Conservation (phyloP, 2,113 vertebrate species). For the Pongo abelii region DNA sequence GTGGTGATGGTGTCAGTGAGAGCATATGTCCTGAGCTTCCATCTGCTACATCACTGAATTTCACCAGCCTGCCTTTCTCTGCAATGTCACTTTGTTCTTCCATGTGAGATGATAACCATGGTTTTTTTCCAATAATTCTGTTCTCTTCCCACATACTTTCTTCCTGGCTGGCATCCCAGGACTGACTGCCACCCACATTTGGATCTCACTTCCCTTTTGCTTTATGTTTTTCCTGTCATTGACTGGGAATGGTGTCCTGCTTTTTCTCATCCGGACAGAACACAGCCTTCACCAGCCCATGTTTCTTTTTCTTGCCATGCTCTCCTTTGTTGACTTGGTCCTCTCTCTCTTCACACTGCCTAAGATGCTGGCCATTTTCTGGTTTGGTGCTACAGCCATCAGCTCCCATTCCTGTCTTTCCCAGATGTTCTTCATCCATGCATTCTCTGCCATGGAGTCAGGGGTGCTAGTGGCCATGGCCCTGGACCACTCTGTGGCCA, state of each 20-base stretch:
- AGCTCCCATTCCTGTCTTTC: constrained; percentile 47
- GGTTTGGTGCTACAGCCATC: constrained; percentile 55
- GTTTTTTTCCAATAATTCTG: constrained; percentile 49
- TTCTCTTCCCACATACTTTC: constrained; percentile 60
- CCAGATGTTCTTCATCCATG: constrained; percentile 73
- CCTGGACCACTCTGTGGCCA: constrained; percentile 66
- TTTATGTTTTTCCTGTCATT: constrained; percentile 70
- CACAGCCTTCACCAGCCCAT: constrained; percentile 54
- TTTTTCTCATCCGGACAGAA: constrained; percentile 59
- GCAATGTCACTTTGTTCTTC: background rate
- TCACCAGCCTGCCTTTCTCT: background rate
- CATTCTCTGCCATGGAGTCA: constrained; percentile 68
- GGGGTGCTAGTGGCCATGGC: constrained; percentile 70
- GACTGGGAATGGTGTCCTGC: constrained; percentile 47
- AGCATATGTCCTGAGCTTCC: background rate
- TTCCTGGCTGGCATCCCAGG: constrained; percentile 69
- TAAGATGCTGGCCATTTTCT: constrained; percentile 73
- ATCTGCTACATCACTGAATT: background rate
- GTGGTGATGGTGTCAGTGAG: background rate
- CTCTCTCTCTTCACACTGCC: constrained; percentile 64
- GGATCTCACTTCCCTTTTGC: constrained; percentile 70
- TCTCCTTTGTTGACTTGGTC: constrained; percentile 64
- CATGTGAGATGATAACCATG: background rate
- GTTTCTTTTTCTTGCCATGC: constrained; percentile 71
- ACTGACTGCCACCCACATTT: constrained; percentile 32